phyloP scores from a whole-genome alignment of 2,113 vertebrate genomes.

The Tapirus terrestris region DNA sequence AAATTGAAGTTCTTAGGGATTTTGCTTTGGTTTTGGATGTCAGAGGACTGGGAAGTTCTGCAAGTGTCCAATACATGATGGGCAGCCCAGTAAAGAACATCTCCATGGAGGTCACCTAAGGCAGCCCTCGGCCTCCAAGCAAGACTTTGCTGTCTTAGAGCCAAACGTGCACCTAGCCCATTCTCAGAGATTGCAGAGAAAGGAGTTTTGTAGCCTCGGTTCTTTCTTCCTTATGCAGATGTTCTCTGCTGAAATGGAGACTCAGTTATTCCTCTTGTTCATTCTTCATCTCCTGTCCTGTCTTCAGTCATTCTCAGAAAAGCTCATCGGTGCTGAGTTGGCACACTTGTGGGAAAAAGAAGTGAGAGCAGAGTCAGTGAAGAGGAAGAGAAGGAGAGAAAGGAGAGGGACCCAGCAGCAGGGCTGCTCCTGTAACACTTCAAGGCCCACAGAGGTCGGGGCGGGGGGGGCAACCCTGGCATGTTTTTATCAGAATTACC shows the following conservation, averaged over 20 bases:
- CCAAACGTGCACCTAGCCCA: rapidly evolving
- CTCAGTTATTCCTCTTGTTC: background rate
- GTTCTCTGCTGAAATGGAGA: background rate
- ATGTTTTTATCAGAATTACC: conserved; percentile 78
- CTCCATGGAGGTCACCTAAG: background rate
- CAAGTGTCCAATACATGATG: background rate
- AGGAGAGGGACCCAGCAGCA: rapidly evolving
- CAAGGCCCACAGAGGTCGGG: background rate
- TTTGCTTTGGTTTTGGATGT: background rate
- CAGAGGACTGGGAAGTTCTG: background rate
- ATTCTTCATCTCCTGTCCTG: background rate
- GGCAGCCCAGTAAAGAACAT: background rate
- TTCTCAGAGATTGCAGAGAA: background rate
- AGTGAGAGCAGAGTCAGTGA: background rate
- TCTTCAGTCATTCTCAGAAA: background rate
- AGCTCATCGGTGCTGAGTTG: background rate
- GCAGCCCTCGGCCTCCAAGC: background rate
- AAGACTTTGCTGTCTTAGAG: background rate
- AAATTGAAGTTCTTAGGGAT: background rate
- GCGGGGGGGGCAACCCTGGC: background rate
- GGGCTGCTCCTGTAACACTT: background rate
- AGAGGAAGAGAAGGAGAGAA: background rate
- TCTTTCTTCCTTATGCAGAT: background rate
- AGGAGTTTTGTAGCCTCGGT: background rate
- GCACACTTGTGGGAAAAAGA: background rate